phyloP scores from a whole-genome alignment of 2,888 invertebrate genomes.

The Cacoxenus indagator region DNA sequence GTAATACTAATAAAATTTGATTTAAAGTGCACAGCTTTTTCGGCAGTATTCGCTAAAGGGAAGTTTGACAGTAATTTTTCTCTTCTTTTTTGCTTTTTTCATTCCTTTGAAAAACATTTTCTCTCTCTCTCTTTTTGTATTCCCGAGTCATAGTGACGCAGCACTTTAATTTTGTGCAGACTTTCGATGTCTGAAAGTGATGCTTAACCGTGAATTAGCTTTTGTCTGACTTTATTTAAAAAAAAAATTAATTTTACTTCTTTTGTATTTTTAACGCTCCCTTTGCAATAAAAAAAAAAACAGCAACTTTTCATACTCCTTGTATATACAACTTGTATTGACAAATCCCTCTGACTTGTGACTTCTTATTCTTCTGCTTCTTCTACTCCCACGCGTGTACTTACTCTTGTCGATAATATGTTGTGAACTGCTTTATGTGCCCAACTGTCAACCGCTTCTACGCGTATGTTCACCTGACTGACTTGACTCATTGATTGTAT shows the following conservation, averaged over 20 bases:
- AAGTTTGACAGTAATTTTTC: too few species aligned
- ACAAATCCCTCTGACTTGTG: constrained; percentile 3
- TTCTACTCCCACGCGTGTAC: background rate
- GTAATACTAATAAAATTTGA: too few species aligned
- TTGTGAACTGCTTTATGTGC: background rate
- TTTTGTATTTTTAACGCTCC: background rate
- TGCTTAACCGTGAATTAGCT: background rate
- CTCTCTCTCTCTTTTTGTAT: background rate
- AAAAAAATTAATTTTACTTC: too few species aligned
- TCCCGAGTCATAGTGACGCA: background rate
- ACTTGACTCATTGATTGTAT: too few species aligned
- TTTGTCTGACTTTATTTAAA: background rate
- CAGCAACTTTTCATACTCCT: background rate
- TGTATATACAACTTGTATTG: background rate
- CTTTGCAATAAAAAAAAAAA: too few species aligned
- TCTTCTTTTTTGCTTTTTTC: background rate
- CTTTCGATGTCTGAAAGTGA: background rate
- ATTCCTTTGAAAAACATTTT: background rate
- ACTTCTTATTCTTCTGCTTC: background rate
- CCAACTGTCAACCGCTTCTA: too few species aligned
- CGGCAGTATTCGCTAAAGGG: too few species aligned
- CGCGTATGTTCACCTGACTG: too few species aligned
- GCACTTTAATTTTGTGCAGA: constrained; percentile 5
- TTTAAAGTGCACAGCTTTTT: too few species aligned
- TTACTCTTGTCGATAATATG: background rate